Conservation (phyloP, 2,113 vertebrate species). For the Takifugu flavidus region DNA sequence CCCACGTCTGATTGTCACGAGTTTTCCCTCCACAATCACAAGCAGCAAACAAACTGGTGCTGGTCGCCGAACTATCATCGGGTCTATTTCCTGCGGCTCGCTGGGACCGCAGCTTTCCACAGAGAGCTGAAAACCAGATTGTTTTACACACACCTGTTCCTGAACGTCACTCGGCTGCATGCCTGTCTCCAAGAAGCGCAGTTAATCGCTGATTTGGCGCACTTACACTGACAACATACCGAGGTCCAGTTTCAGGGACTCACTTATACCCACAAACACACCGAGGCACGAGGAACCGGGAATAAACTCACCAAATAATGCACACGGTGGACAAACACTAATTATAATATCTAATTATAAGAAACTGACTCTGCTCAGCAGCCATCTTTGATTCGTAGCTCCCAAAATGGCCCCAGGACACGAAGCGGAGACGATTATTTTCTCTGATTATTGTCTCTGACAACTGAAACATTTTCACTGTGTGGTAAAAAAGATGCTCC, state of each 20-base stretch:
- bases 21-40: constrained; percentile 6
- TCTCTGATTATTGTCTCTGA: background rate
- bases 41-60: constrained; percentile 23
- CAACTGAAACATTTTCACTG: too few species aligned
- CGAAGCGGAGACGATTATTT: constrained; percentile 49
- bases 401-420: constrained; percentile 29
- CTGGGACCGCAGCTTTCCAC: constrained; percentile 36
- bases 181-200: constrained; percentile 57
- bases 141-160: constrained; percentile 66
- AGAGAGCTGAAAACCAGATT: constrained; percentile 52
- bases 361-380: background rate
- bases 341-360: too few species aligned
- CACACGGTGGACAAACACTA: too few species aligned
- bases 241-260: constrained; percentile 64
- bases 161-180: constrained; percentile 55
- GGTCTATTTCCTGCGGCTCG: constrained; percentile 62
- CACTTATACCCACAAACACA: constrained; percentile 4
- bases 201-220: constrained; percentile 74
- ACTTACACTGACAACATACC: constrained; percentile 69
- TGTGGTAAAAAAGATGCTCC: too few species aligned
- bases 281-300: background rate
- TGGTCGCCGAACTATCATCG: constrained; percentile 47
- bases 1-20: too few species aligned
- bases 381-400: constrained; percentile 46
- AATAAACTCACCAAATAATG: too few species aligned